Evolutionary conservation across 2,888 invertebrate genomes (phyloP).

Genomic region (Meghimatium bilineatum): DNA sequence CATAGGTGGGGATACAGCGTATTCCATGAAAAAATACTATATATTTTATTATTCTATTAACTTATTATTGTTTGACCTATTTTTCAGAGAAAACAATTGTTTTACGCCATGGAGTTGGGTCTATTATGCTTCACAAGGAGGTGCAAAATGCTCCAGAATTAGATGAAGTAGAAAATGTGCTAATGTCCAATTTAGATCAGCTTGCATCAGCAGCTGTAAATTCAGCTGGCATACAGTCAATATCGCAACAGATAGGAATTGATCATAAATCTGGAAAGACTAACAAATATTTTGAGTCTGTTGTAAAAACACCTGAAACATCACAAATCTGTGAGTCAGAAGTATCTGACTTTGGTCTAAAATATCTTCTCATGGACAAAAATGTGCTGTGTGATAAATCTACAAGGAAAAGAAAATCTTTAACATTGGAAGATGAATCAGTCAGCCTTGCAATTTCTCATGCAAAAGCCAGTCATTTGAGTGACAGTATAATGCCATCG

Average conservation of each 20-base stretch:
- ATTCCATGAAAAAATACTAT: no score
- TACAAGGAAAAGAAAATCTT: slow-evolving; percentile 33
- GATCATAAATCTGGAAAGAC: background rate
- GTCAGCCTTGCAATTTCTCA: background rate
- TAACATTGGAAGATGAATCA: background rate
- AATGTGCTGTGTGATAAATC: background rate
- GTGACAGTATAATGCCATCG: background rate
- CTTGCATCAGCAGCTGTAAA: slow-evolving; percentile 46
- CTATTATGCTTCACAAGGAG: slow-evolving; percentile 44
- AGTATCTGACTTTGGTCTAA: slow-evolving; percentile 7
- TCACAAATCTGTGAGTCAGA: background rate
- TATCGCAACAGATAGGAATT: background rate
- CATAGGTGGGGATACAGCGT: no score
- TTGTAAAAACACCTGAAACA: background rate
- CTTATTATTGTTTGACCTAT: background rate
- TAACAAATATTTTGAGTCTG: background rate
- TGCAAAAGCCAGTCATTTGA: background rate
- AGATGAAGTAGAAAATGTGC: slow-evolving; percentile 14
- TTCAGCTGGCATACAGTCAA: slow-evolving; percentile 18
- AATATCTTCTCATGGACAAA: slow-evolving; percentile 6
- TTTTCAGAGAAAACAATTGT: slow-evolving; percentile 46
- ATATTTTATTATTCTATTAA: no score
- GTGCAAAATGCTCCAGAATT: slow-evolving; percentile 35
- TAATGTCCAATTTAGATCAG: slow-evolving; percentile 46
- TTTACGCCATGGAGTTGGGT: slow-evolving; percentile 45